Base-by-base conservation (phyloP, 1,140 invertebrate species). In the Tetraneura akinire region DNA sequence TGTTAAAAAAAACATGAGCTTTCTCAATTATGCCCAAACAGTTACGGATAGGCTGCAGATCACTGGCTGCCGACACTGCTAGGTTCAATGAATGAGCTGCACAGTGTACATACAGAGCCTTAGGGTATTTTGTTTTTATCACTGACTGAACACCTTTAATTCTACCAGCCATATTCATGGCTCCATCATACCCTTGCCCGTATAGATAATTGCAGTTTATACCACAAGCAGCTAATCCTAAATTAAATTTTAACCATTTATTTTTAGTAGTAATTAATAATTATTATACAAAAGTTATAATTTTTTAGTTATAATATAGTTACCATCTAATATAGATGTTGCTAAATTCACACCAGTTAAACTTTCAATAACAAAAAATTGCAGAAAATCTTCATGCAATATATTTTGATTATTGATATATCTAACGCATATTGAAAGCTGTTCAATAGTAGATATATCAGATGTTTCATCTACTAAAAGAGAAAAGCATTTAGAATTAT, bases 181-280 rank as follows among this genome's bases (percentile, higher is more conserved):
- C 82, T 16, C 82, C 81, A 82, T 84, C 84, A 82, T 84, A 84
- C 13, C 81, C 83, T 82, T 83, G 83, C 0, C 82, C 82, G 53
- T 81, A 37, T 37, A 83, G 51, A 49, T 74, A 32, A 26, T 82
- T 74, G 76, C 82, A 42, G 26, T 83, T 76, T 62, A 83, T 47
- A 16, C 82, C 74, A 53, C 80, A 76, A 68, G 53, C 71, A 51
- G 42, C 80, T 68, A 83, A 55, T 9, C 53, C 53, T 53, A 53
- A 53, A 53, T 53, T 53, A 53, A 53, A 53, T 53, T 53, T 53
- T 53, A 53, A 53, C 18, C 5, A 53, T 53, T 53, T 21, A 53
- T 23, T 5, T 10, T 11, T 55, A 23, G 21, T 1, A 55, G 9
- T 55, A 23, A 55, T 55, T 55, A 55, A 23, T 23, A 55, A 55